Base-by-base conservation (phyloP, 2,888 invertebrate genomes). In the Euphydryas editha region DNA sequence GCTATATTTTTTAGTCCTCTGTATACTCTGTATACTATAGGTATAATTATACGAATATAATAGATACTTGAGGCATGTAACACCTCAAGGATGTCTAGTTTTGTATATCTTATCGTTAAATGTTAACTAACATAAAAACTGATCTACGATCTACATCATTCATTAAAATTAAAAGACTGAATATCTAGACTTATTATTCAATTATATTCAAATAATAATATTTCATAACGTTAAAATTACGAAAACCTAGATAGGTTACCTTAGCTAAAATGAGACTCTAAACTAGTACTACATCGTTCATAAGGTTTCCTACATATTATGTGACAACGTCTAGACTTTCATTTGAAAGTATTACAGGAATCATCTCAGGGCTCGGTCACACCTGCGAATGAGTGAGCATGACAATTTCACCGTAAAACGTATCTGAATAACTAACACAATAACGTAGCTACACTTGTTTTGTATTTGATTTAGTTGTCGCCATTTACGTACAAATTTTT, bases 191-290 rank as follows among this genome's bases (percentile, higher is more conserved):
- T 11, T 47, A 17, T 11, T 8, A 11, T 13, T 21, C 24, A 42
- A 30, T 61, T 18, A 61, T 1, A 61, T 8, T 10, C 10, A 44
- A 18, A 36, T 54, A 39, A n/a, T 30, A 30, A 55, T 8, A 17
- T n/a, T n/a, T 15, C 15, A 39, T 56, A 17, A 20, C 20, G 24
- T 20, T 39, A 21, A 18, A 21, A 18, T 39, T 18, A 30, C 1
- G 11, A 17, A 56, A 62, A 62, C 44, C n/a, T n/a, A n/a, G n/a
- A n/a, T 30, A 30, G 6, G 6, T 30, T 7, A 30, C 30, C 62
- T 20, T 21, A 56, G 56, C 56, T 56, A 62, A 56, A 62, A 56
- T 55, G 20, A 62, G 62, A 36, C 30, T 55, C 36, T 4, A 56
- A 37, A 37, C 37, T n/a, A 56, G 46, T 55, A 20, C n/a, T 36